A percentile compares a stretch with the other conserved stretches of the same genome.
Conservation (phyloP, 1,140 invertebrate species). For the Drosophila tristis region DNA sequence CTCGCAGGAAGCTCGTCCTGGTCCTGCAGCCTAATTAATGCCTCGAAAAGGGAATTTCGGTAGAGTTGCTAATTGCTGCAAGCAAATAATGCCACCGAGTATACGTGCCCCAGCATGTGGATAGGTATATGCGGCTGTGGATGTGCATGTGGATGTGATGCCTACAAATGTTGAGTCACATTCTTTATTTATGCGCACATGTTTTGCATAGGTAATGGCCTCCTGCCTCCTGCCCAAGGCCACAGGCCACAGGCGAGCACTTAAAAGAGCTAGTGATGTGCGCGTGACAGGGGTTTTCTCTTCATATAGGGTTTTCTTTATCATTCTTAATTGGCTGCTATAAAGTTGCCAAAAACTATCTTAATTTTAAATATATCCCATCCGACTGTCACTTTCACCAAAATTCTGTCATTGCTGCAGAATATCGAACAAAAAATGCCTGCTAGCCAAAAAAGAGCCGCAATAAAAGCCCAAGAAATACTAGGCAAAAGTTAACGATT, state of each 20-base stretch:
- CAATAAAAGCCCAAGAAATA: too few species aligned
- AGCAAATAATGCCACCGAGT: slow-evolving; percentile 13
- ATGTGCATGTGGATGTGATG: slow-evolving; percentile 1
- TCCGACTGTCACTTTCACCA: too few species aligned
- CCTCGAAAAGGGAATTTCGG: slow-evolving; percentile 31
- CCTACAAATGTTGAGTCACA: slow-evolving; percentile 30
- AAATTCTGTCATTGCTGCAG: too few species aligned
- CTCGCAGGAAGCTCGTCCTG: slow-evolving; percentile 36
- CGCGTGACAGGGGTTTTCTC: slow-evolving; percentile 54
- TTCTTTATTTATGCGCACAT: slow-evolving; percentile 80
- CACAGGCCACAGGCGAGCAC: slow-evolving; percentile 33
- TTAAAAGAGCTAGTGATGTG: slow-evolving; percentile 59
- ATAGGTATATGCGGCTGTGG: too few species aligned
- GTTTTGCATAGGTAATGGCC: slow-evolving; percentile 73
- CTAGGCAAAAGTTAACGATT: not conserved
- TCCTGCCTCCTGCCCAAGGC: slow-evolving; percentile 6
- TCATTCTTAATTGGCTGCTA: too few species aligned
- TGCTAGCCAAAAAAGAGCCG: too few species aligned
- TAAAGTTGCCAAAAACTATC: too few species aligned
- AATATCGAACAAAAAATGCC: too few species aligned
- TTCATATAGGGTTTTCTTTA: not conserved
- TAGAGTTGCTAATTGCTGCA: slow-evolving; percentile 37
- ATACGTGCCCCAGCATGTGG: slow-evolving; percentile 17
- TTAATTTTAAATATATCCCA: too few species aligned
- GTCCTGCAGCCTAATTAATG: slow-evolving; percentile 33